A percentile compares a stretch with the other conserved stretches of the same genome.
These are phyloP conservation scores for Procambarus clarkii DNA, from an alignment of 1,140 invertebrate species.

Conservation along the genomic window DNA sequence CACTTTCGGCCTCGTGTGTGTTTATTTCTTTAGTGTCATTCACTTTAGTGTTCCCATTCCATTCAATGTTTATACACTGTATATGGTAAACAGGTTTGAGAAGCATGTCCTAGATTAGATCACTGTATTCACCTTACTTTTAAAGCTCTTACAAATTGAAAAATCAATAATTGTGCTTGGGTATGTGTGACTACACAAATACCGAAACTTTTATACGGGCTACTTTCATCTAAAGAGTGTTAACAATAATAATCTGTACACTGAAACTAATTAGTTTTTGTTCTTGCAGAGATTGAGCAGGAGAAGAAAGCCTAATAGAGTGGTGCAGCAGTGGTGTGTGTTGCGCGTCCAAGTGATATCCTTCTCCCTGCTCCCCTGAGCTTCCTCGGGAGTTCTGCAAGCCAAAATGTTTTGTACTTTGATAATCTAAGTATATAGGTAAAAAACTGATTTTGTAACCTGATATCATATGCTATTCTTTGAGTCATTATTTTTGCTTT, in stretches of 20 bases:
- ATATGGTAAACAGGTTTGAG: too few species aligned
- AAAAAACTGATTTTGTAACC: constrained; percentile 68
- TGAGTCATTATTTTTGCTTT: constrained; percentile 45
- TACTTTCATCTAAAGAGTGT: not conserved
- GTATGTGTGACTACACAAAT: too few species aligned
- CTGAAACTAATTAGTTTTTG: not conserved
- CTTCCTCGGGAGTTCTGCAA: constrained; percentile 41
- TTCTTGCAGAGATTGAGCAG: constrained; percentile 56
- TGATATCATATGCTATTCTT: constrained; percentile 57
- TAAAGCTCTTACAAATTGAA: too few species aligned
- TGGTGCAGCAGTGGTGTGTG: constrained; percentile 1
- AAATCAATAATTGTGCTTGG: too few species aligned
- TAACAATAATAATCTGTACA: not conserved
- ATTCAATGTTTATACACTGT: too few species aligned
- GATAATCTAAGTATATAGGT: constrained; percentile 66
- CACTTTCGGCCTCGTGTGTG: too few species aligned
- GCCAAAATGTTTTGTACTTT: constrained; percentile 70
- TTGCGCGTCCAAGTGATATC: constrained; percentile 18
- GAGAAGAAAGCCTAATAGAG: constrained; percentile 65
- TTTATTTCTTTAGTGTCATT: too few species aligned
- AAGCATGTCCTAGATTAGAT: too few species aligned
- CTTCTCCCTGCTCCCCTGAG: constrained; percentile 43
- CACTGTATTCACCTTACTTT: too few species aligned
- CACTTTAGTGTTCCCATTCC: too few species aligned
- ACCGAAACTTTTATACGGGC: too few species aligned